A percentile compares a stretch with the other conserved stretches of the same genome.
phyloP scores from a whole-genome alignment of 2,888 invertebrate species.

The Zonitis immaculata region DNA sequence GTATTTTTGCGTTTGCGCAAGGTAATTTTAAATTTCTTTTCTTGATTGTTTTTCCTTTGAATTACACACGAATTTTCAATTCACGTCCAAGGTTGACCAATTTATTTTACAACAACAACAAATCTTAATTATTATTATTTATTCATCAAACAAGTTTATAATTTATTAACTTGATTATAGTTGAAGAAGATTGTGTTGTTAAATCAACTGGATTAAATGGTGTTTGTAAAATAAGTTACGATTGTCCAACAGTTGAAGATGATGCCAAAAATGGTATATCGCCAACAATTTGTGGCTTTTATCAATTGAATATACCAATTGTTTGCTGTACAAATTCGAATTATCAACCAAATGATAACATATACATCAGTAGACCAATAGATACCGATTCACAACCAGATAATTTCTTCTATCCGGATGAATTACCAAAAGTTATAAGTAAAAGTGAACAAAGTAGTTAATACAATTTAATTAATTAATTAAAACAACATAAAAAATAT shows the following conservation, averaged over 20 bases:
- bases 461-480: background rate
- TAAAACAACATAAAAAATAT: slow-evolving; percentile 1
- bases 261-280: slow-evolving; percentile 35
- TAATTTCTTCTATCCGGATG: slow-evolving; percentile 23
- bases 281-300: slow-evolving; percentile 39
- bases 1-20: slow-evolving; percentile 22
- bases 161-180: slow-evolving; percentile 23
- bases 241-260: slow-evolving; percentile 38
- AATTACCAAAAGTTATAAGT: slow-evolving; percentile 12
- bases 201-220: slow-evolving; percentile 28
- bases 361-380: background rate
- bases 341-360: slow-evolving; percentile 9
- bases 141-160: background rate
- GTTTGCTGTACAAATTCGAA: slow-evolving; percentile 39
- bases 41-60: too few species aligned
- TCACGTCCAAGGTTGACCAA: slow-evolving; percentile 13
- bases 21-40: slow-evolving; percentile 13
- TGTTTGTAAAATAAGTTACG: slow-evolving; percentile 32
- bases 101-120: background rate
- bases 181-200: slow-evolving; percentile 33
- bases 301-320: slow-evolving; percentile 33
- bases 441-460: slow-evolving; percentile 40
- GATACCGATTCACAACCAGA: slow-evolving; percentile 3
- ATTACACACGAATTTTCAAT: slow-evolving; percentile 5
- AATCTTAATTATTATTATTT: background rate